Conservation (phyloP, 2,888 invertebrate genomes). For the Drosophila prolongata region DNA sequence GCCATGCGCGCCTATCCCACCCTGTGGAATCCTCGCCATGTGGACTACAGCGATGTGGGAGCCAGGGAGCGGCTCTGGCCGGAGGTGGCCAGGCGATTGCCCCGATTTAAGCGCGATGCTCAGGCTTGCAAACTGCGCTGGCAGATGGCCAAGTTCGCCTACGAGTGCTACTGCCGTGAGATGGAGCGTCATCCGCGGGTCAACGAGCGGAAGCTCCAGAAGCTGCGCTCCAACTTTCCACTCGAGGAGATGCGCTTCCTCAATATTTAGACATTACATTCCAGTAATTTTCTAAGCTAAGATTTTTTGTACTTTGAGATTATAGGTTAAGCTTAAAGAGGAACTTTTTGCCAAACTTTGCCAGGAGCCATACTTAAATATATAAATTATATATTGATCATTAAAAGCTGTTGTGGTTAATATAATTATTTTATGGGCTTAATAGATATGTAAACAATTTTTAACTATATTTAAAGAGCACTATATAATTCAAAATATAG, state of each 20-base stretch:
- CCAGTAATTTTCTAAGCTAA: constrained; percentile 3
- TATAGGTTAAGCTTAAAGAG: constrained; percentile 15
- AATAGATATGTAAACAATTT: too few species aligned
- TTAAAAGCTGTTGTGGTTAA: background rate
- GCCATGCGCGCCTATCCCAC: constrained; percentile 69
- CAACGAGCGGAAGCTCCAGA: constrained; percentile 66
- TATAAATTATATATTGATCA: background rate
- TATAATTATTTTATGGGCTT: too few species aligned
- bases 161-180: constrained; percentile 75
- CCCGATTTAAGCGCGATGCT: constrained; percentile 73
- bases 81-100: constrained; percentile 69
- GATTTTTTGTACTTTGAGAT: constrained; percentile 1
- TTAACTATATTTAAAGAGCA: too few species aligned
- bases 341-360: constrained; percentile 3
- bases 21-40: constrained; percentile 77
- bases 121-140: constrained; percentile 77
- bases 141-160: constrained; percentile 81
- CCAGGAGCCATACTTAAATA: constrained; percentile 3
- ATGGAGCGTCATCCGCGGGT: constrained; percentile 61
- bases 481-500: too few species aligned
- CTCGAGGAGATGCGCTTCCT: constrained; percentile 78
- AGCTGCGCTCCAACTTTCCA: constrained; percentile 75
- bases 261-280: constrained; percentile 43
- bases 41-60: constrained; percentile 67
- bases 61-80: constrained; percentile 77